phyloP scores from a whole-genome alignment of 92 coral and sea anemone species.

The Diadumene lineata region DNA sequence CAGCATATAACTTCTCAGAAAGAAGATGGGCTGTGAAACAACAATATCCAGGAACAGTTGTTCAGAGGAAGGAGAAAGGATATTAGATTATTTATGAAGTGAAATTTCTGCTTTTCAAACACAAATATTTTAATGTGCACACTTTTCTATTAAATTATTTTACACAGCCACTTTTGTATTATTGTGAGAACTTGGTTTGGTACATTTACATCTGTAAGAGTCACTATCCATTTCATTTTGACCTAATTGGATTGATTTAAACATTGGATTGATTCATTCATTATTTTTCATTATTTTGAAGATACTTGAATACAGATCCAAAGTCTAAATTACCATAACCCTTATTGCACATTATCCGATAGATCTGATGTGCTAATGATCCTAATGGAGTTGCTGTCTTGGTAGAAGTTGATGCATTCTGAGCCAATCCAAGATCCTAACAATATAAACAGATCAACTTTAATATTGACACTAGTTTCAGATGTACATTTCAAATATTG shows the following conservation, averaged over 20 bases:
- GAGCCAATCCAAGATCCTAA: slow-evolving; percentile 96
- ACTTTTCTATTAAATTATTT: background rate
- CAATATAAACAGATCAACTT: slow-evolving; percentile 1
- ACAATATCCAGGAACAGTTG: too few species aligned
- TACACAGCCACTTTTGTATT: too few species aligned
- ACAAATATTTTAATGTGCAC: background rate
- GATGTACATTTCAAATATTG: too few species aligned
- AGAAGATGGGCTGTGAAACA: too few species aligned
- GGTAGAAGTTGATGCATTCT: slow-evolving; percentile 91
- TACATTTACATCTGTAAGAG: background rate
- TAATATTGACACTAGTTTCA: background rate
- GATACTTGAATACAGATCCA: slow-evolving; percentile 89
- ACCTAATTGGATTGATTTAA: too few species aligned
- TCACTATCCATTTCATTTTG: too few species aligned
- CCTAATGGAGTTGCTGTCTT: slow-evolving; percentile 92
- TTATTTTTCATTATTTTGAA: slow-evolving; percentile 66
- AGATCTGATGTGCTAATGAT: slow-evolving; percentile 95
- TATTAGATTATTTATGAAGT: too few species aligned
- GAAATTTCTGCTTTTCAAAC: background rate
- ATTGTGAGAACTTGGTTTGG: too few species aligned
- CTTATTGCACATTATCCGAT: slow-evolving; percentile 91
- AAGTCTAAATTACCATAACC: slow-evolving; percentile 87
- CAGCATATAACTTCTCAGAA: too few species aligned
- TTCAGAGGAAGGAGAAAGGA: too few species aligned
- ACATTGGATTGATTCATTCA: background rate